Conservation (phyloP, 2,797 vertebrate species). For the Halcyon smyrnensis region DNA sequence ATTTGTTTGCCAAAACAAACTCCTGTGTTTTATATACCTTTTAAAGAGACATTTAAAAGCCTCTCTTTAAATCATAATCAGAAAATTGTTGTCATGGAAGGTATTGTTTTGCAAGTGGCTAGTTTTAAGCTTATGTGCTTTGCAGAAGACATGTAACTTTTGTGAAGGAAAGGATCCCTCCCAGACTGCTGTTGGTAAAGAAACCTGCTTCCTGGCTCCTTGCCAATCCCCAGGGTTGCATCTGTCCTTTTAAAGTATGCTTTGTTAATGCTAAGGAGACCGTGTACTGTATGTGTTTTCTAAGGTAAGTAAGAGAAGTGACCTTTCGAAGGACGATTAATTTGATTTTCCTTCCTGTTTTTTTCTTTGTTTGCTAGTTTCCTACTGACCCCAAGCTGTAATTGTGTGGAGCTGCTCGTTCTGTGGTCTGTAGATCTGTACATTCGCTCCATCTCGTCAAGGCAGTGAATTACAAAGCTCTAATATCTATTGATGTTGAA, state of each 20-base stretch:
- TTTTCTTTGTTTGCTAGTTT: neutral
- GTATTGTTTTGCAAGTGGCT: neutral
- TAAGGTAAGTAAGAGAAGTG: neutral
- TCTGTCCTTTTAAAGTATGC: neutral
- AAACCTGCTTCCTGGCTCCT: neutral
- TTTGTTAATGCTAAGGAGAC: neutral
- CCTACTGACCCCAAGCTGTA: neutral
- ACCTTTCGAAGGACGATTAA: neutral
- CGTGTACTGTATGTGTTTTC: neutral
- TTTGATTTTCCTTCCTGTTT: neutral
- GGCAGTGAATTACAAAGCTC: neutral
- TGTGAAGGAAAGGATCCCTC: neutral
- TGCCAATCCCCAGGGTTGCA: neutral
- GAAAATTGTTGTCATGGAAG: neutral
- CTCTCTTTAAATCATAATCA: neutral
- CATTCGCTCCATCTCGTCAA: neutral
- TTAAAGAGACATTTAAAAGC: neutral
- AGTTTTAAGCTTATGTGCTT: neutral
- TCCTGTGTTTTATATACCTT: neutral
- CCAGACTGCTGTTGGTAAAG: neutral
- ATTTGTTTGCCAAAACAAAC: neutral
- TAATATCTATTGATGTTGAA: neutral
- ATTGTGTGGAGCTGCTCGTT: neutral
- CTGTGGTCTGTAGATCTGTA: neutral
- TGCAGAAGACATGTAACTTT: neutral